These are phyloP conservation scores for Drosophila kurseongensis DNA, from an alignment of 1,140 invertebrate species.

Conservation along the genomic window DNA sequence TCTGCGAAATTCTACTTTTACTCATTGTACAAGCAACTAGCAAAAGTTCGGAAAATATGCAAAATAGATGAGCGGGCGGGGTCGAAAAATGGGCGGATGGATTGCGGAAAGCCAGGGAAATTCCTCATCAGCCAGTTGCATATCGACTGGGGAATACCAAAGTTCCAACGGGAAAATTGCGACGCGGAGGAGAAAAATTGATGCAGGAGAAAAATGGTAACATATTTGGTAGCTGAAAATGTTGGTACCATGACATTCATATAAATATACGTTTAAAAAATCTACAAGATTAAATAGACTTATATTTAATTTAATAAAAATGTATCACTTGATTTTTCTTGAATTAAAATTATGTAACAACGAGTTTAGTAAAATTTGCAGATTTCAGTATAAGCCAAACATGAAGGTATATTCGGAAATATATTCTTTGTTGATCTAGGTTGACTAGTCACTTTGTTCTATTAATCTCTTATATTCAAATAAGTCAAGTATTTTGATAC, in stretches of 20 bases:
- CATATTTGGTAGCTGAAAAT: slow-evolving; percentile 1
- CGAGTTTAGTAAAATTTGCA: too few species aligned
- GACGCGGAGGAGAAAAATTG: slow-evolving; percentile 3
- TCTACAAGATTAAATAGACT: too few species aligned
- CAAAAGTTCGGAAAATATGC: slow-evolving; percentile 67
- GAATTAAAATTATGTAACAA: too few species aligned
- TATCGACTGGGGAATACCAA: slow-evolving; percentile 41
- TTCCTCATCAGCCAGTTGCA: slow-evolving; percentile 23
- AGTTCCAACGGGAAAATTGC: background rate
- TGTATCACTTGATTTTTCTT: too few species aligned
- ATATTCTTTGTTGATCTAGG: too few species aligned
- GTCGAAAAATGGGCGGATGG: background rate
- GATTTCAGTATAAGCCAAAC: too few species aligned
- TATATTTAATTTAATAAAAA: too few species aligned
- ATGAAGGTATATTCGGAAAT: too few species aligned
- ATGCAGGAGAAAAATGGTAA: background rate
- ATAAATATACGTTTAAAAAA: too few species aligned
- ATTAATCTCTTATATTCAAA: too few species aligned
- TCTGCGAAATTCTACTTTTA: slow-evolving; percentile 32
- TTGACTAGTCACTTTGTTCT: too few species aligned
- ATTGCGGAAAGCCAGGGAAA: slow-evolving; percentile 8
- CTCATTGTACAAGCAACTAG: slow-evolving; percentile 42
- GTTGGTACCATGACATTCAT: background rate
- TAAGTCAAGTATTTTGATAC: too few species aligned
- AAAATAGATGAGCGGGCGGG: slow-evolving; percentile 49